Evolutionary conservation across 1,140 invertebrate genomes (phyloP).

Genomic region (Hypsibius dujardini): DNA sequence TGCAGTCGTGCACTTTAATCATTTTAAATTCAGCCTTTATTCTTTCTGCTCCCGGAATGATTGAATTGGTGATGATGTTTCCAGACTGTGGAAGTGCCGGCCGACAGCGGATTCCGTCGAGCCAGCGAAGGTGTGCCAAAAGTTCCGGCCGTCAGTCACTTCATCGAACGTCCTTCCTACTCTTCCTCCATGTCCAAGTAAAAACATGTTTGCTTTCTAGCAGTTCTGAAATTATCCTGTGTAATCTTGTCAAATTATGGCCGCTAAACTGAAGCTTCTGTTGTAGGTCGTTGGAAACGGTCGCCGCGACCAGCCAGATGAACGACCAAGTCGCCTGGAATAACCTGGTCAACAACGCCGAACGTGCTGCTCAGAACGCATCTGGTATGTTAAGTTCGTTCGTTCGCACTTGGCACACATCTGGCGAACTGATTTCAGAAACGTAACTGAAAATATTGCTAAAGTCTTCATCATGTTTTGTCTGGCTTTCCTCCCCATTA

Average conservation of each 20-base stretch:
- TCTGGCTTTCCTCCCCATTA: not conserved
- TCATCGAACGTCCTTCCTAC: not conserved
- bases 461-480: too few relatives aligned
- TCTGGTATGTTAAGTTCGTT: not conserved
- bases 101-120: conserved; percentile 31
- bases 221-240: too few relatives aligned
- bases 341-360: not conserved
- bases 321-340: not conserved
- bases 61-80: conserved; percentile 24
- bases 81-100: conserved; percentile 27
- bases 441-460: too few relatives aligned
- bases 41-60: too few relatives aligned
- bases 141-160: too few relatives aligned
- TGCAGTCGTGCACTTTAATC: too few relatives aligned
- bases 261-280: not conserved
- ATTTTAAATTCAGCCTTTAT: too few relatives aligned
- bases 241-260: too few relatives aligned
- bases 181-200: not conserved
- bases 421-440: not conserved
- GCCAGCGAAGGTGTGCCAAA: not conserved
- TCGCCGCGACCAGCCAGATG: not conserved
- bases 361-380: not conserved
- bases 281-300: conserved; percentile 5
- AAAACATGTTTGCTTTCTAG: not conserved
- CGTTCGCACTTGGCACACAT: not conserved